phyloP scores from a whole-genome alignment of 2,113 vertebrate genomes.

The Zapus hudsonius region DNA sequence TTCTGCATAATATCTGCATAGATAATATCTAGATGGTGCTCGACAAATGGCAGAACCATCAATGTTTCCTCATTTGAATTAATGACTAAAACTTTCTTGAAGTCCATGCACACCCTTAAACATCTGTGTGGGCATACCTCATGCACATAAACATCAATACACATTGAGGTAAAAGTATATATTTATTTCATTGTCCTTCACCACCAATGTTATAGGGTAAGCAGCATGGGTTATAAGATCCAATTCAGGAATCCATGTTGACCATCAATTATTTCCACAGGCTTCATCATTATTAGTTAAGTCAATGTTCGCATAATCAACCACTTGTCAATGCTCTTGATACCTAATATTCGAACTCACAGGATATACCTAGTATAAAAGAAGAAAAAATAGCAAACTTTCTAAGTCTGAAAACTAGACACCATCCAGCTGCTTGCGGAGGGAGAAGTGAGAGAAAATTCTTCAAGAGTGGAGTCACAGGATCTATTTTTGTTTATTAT shows the following conservation, averaged over 20 bases:
- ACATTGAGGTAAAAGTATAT: background rate
- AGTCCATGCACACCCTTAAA: background rate
- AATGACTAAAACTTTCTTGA: background rate
- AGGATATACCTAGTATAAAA: background rate
- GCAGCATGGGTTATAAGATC: background rate
- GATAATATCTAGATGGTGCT: background rate
- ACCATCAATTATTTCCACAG: too few species aligned
- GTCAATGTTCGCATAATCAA: background rate
- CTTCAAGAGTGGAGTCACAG: slow-evolving; percentile 6
- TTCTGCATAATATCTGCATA: background rate
- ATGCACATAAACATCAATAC: background rate
- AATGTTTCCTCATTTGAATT: slow-evolving; percentile 15
- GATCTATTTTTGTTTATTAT: slow-evolving; percentile 41
- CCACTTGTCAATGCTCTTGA: background rate
- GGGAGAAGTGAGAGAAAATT: slow-evolving; percentile 55
- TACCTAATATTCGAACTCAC: background rate
- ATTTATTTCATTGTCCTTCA: background rate
- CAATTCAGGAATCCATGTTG: background rate
- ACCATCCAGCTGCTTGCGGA: background rate
- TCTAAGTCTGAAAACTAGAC: background rate
- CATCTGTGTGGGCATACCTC: too few species aligned
- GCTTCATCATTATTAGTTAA: background rate
- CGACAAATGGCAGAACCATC: background rate
- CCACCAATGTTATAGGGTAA: background rate
- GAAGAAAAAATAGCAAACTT: background rate